A percentile compares a stretch with the other conserved stretches of the same genome.
Evolutionary conservation across 92 coral and sea anemone genomes (phyloP).

Genomic region (Porites rus): DNA sequence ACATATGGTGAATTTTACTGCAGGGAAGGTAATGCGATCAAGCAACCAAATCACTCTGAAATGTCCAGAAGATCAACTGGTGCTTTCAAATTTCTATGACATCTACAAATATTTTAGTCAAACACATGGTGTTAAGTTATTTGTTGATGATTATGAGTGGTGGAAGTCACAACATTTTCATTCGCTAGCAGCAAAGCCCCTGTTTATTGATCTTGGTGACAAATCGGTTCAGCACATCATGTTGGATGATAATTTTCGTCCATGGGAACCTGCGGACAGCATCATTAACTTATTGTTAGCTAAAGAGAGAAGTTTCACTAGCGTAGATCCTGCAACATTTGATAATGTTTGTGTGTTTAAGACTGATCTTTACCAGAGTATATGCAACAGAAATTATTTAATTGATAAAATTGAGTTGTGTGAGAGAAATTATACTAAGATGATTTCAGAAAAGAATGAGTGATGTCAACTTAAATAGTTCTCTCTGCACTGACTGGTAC

Average conservation of each 20-base stretch:
- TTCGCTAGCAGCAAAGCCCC: constrained; percentile 75
- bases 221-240: constrained; percentile 76
- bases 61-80: constrained; percentile 31
- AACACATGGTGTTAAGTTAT: constrained; percentile 69
- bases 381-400: constrained; percentile 76
- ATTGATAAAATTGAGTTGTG: constrained; percentile 73
- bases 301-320: constrained; percentile 38
- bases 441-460: constrained; percentile 12
- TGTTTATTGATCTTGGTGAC: constrained; percentile 69
- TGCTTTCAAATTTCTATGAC: constrained; percentile 16
- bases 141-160: constrained; percentile 72
- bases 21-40: constrained; percentile 61
- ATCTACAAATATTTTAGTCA: constrained; percentile 64
- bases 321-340: constrained; percentile 63
- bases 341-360: constrained; percentile 75
- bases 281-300: constrained; percentile 67
- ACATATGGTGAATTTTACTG: constrained; percentile 36
- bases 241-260: constrained; percentile 88
- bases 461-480: neutral
- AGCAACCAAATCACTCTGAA: constrained; percentile 44
- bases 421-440: constrained; percentile 62
- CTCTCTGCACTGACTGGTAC: too few species aligned
- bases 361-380: constrained; percentile 78
- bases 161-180: constrained; percentile 67
- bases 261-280: constrained; percentile 80